Percentiles rank a stretch among this genome's conserved stretches.
These are phyloP conservation scores for Pitangus sulphuratus DNA, from an alignment of 2,797 vertebrate genomes.

Conservation along the genomic window DNA sequence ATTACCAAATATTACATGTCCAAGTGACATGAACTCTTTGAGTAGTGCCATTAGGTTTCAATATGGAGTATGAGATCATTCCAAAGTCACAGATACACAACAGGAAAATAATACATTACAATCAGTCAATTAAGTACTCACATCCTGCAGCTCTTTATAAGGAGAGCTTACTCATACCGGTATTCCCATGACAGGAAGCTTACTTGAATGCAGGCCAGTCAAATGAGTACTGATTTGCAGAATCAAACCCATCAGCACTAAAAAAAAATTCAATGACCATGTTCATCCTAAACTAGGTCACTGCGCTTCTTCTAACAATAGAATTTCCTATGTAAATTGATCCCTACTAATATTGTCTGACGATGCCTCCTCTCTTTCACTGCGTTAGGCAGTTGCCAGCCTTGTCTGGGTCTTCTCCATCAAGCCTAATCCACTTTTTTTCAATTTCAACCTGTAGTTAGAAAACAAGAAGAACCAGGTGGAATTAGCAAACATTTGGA, in stretches of 20 bases:
- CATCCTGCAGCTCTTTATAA: not conserved
- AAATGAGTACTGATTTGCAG: not conserved
- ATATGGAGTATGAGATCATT: not conserved
- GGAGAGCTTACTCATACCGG: not conserved
- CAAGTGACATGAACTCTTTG: not conserved
- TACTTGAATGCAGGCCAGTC: not conserved
- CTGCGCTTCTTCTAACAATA: not conserved
- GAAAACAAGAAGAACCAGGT: constrained; percentile 30
- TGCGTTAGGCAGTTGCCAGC: constrained; percentile 88
- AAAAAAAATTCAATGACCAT: not conserved
- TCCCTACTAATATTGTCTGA: not conserved
- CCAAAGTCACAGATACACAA: not conserved
- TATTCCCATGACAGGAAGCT: constrained; percentile 3
- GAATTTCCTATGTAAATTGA: constrained; percentile 33
- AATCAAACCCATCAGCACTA: not conserved
- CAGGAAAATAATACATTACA: not conserved
- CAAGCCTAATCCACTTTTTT: constrained; percentile 91
- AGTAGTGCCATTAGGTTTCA: not conserved
- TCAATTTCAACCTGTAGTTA: constrained; percentile 92
- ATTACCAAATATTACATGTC: not conserved
- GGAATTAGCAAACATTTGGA: constrained; percentile 18
- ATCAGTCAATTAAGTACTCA: not conserved
- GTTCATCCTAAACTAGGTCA: constrained; percentile 46
- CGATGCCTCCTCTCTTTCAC: constrained; percentile 68
- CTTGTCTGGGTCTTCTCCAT: constrained; percentile 85